Percentiles rank a stretch among this genome's conserved stretches.
Evolutionary conservation across 2,888 invertebrate species (phyloP).

Genomic region (Megamerina dolium): DNA sequence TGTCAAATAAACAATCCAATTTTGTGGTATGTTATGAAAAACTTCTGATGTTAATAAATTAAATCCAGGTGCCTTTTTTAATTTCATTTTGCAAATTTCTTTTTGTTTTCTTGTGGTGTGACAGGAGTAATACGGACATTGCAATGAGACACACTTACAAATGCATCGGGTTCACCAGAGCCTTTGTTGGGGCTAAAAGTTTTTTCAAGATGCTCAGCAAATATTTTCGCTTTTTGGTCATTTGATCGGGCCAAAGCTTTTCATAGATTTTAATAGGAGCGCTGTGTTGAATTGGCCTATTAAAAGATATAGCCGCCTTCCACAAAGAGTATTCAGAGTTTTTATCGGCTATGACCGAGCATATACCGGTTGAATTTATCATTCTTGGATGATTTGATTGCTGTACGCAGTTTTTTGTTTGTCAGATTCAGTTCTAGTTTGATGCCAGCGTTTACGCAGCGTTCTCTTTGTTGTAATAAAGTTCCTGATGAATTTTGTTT

Average conservation of each 20-base stretch:
- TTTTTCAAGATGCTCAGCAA: no score
- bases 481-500: neutral
- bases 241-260: neutral
- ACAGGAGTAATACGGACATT: no score
- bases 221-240: no score
- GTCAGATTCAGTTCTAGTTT: neutral
- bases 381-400: neutral
- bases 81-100: no score
- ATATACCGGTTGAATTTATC: neutral
- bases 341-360: constrained; percentile 1
- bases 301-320: constrained; percentile 1
- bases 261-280: constrained; percentile 1
- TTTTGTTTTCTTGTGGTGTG: no score
- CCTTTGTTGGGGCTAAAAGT: no score
- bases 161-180: no score
- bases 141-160: no score
- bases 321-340: neutral
- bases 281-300: neutral
- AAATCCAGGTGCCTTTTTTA: constrained; percentile 1
- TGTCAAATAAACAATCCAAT: neutral
- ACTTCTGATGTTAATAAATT: neutral
- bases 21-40: neutral
- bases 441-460: neutral
- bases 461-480: neutral
- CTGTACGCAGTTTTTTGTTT: neutral